These are phyloP conservation scores for Aldabrachelys gigantea DNA, from an alignment of 2,113 vertebrate genomes.

Conservation along the genomic window DNA sequence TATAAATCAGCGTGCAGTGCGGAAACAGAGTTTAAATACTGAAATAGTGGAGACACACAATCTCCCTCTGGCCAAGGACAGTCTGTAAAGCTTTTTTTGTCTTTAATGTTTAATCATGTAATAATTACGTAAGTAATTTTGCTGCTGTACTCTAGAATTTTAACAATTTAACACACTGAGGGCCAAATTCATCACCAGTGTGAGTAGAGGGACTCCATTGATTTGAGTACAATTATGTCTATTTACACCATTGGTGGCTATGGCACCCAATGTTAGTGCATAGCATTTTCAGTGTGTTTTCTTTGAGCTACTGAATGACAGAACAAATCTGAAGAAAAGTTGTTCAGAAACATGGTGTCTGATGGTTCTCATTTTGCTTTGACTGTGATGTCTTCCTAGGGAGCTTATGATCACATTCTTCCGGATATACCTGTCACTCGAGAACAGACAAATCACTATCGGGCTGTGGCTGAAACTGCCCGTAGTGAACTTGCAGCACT, in stretches of 20 bases:
- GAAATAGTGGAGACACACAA: neutral
- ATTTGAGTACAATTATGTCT: neutral
- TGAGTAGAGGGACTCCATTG: neutral
- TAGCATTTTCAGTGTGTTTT: neutral
- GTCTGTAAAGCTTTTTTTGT: neutral
- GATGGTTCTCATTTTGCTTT: neutral
- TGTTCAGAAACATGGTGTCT: neutral
- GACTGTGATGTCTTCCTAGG: slow-evolving; percentile 54
- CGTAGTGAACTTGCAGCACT: slow-evolving; percentile 83
- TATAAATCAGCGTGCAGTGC: neutral
- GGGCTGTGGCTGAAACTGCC: slow-evolving; percentile 79
- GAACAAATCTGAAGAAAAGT: neutral
- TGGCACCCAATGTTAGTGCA: neutral
- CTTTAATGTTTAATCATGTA: neutral
- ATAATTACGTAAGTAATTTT: neutral
- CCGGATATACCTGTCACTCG: slow-evolving; percentile 70
- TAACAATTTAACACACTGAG: neutral
- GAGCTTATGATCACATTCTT: slow-evolving; percentile 21
- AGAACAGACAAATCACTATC: slow-evolving; percentile 80
- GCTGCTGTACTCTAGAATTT: neutral
- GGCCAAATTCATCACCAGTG: neutral
- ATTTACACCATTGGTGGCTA: neutral
- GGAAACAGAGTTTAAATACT: neutral
- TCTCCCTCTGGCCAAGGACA: neutral
- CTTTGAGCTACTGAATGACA: neutral